phyloP scores from a whole-genome alignment of 2,888 invertebrate genomes.

The Limnephilus lunatus region DNA sequence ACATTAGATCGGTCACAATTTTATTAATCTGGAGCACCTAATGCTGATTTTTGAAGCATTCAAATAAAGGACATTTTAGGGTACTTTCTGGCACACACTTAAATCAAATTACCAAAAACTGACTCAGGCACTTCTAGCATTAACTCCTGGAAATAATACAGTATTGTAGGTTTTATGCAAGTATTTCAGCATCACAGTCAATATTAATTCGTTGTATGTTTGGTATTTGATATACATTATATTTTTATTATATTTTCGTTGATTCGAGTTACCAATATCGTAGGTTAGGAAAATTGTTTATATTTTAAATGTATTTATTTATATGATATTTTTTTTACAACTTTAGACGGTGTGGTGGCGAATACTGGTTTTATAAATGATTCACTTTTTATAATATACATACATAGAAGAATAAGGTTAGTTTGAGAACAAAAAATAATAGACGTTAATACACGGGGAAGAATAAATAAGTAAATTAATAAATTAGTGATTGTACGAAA shows the following conservation, averaged over 20 bases:
- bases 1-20: too few relatives aligned
- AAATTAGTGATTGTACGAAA: not conserved
- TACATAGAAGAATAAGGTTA: not conserved
- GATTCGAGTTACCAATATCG: conserved; percentile 17
- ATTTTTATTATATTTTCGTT: not conserved
- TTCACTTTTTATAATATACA: conserved; percentile 26
- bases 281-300: conserved; percentile 9
- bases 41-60: too few relatives aligned
- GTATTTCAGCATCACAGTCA: not conserved
- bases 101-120: too few relatives aligned
- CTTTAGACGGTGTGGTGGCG: not conserved
- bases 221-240: not conserved
- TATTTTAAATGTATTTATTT: not conserved
- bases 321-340: not conserved
- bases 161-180: not conserved
- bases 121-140: too few relatives aligned
- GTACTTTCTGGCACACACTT: too few relatives aligned
- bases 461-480: too few relatives aligned
- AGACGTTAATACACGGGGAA: not conserved
- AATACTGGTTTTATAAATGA: conserved; percentile 36
- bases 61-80: too few relatives aligned
- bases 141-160: not conserved
- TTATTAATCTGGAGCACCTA: too few relatives aligned
- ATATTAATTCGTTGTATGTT: not conserved
- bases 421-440: conserved; percentile 4